Evolutionary conservation across 2,113 vertebrate species (phyloP).

Genomic region (pig (Sus scrofa)): T2T-Sscrofa CM000830.6:10962501-10963000

Average conservation of each 20-base stretch:
- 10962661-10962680: neutral
- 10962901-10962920: neutral
- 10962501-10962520: neutral
- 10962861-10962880: neutral
- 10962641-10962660: neutral
- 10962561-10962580: neutral
- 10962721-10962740: neutral
- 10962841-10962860: slow-evolving; percentile 19
- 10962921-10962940: neutral
- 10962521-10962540: slow-evolving; percentile 14
- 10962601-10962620: neutral
- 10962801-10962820: neutral
- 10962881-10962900: neutral
- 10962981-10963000: neutral
- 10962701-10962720: neutral
- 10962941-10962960: neutral
- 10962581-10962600: neutral
- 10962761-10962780: neutral
- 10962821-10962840: neutral
- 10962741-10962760: neutral
- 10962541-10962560: neutral
- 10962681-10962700: neutral
- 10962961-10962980: neutral
- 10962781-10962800: neutral
- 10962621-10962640: neutral